These are phyloP conservation scores for Melieria omissa DNA, from an alignment of 2,888 invertebrate genomes.

Conservation along the genomic window DNA sequence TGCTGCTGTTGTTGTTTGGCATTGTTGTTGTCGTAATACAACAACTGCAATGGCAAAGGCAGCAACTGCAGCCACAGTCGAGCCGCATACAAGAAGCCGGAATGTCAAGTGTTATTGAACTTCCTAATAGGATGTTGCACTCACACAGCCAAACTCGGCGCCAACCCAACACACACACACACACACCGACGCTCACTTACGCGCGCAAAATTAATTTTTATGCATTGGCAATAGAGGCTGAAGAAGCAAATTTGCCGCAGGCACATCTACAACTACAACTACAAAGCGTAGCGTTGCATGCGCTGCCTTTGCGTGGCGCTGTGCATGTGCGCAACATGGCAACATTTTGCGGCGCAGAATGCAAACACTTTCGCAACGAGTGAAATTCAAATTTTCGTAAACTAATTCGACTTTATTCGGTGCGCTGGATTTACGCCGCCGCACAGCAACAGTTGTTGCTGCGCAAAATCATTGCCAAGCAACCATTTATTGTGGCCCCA, in stretches of 20 bases:
- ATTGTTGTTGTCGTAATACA: too few species aligned
- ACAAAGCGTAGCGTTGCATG: conserved; percentile 12
- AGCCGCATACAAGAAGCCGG: conserved; percentile 5
- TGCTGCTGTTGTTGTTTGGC: too few species aligned
- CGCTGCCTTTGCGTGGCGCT: background rate
- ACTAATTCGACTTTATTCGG: too few species aligned
- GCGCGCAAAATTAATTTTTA: too few species aligned
- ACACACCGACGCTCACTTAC: too few species aligned
- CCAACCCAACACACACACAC: too few species aligned
- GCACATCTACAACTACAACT: conserved; percentile 1
- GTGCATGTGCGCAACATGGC: background rate
- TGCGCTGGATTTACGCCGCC: too few species aligned
- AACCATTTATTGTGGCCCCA: too few species aligned
- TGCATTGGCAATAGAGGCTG: background rate
- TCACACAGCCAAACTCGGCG: background rate
- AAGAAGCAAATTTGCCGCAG: background rate
- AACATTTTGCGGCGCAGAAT: background rate
- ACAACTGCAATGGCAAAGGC: background rate
- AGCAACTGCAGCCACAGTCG: background rate
- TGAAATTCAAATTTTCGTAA: background rate
- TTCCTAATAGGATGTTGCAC: conserved; percentile 41
- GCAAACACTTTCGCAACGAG: background rate
- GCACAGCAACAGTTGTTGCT: too few species aligned
- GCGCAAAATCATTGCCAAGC: too few species aligned
- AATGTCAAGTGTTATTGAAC: conserved; percentile 42